phyloP scores from a whole-genome alignment of 1,140 invertebrate genomes.

The Orius insidiosus region DNA sequence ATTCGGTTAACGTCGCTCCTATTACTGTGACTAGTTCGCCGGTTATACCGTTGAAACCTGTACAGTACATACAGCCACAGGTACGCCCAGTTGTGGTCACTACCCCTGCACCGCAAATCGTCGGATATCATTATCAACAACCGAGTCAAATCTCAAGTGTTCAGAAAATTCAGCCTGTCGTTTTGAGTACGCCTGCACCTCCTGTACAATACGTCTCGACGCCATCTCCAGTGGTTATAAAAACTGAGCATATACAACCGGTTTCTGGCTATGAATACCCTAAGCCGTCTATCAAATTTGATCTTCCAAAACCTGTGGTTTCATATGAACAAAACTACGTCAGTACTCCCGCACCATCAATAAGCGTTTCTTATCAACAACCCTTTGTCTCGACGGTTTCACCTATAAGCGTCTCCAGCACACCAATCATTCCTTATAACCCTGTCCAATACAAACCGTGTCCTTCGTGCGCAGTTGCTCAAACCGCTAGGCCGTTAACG shows the following conservation, averaged over 20 bases:
- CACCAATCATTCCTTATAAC: constrained; percentile 20
- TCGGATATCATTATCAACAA: constrained; percentile 16
- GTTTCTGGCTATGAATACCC: constrained; percentile 2
- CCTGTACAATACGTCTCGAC: constrained; percentile 16
- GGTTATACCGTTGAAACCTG: constrained; percentile 11
- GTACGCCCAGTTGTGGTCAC: constrained; percentile 6
- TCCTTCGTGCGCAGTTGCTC: neutral
- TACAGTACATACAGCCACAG: constrained; percentile 12
- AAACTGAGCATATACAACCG: neutral
- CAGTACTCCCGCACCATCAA: neutral
- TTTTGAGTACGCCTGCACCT: constrained; percentile 6
- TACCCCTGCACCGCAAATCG: constrained; percentile 11
- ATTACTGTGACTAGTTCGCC: constrained; percentile 12
- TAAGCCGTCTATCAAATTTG: constrained; percentile 5
- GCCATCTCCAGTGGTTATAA: constrained; percentile 3
- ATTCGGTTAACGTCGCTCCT: constrained; percentile 4
- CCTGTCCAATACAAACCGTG: constrained; percentile 14
- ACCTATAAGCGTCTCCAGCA: constrained; percentile 11
- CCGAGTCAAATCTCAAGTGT: constrained; percentile 6
- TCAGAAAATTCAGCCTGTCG: constrained; percentile 8
- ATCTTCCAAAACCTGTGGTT: constrained; percentile 2
- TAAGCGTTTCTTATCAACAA: constrained; percentile 10
- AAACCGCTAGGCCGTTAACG: constrained; percentile 5
- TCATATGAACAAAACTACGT: neutral
- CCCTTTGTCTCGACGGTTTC: neutral